Evolutionary conservation across 2,113 vertebrate genomes (phyloP).

Genomic region (Limanda limanda): DNA sequence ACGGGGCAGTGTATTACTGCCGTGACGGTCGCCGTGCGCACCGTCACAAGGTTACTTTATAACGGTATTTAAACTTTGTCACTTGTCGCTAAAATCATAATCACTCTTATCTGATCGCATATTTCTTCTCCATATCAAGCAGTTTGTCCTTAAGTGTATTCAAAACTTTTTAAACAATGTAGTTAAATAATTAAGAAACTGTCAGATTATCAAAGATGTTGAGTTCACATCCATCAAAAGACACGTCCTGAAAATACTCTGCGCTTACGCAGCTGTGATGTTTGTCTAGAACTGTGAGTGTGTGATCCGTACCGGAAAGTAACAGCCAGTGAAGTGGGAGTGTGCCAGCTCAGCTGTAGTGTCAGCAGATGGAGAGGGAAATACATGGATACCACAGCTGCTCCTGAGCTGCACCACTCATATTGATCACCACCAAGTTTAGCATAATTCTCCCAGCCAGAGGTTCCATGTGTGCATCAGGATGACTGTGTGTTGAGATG

Average conservation of each 20-base stretch:
- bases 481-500: neutral
- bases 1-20: too few relatives aligned
- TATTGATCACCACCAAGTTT: slow-evolving; percentile 57
- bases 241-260: slow-evolving; percentile 46
- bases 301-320: slow-evolving; percentile 47
- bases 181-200: neutral
- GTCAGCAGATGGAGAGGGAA: slow-evolving; percentile 72
- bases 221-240: slow-evolving; percentile 51
- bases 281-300: slow-evolving; percentile 39
- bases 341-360: slow-evolving; percentile 68
- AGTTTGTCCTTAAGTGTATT: neutral
- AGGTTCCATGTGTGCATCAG: slow-evolving; percentile 13
- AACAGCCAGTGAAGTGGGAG: slow-evolving; percentile 59
- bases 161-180: neutral
- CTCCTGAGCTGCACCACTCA: slow-evolving; percentile 51
- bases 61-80: too few relatives aligned
- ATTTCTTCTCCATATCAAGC: too few relatives aligned
- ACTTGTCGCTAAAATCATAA: too few relatives aligned
- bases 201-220: slow-evolving; percentile 14
- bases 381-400: slow-evolving; percentile 66
- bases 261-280: slow-evolving; percentile 55
- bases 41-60: too few relatives aligned
- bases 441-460: slow-evolving; percentile 37
- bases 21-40: too few relatives aligned
- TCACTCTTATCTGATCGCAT: too few relatives aligned